Percentiles rank a stretch among this genome's conserved stretches.
Conservation (phyloP, 2,797 vertebrate species). For the Pantherophis alleghaniensis region DNA sequence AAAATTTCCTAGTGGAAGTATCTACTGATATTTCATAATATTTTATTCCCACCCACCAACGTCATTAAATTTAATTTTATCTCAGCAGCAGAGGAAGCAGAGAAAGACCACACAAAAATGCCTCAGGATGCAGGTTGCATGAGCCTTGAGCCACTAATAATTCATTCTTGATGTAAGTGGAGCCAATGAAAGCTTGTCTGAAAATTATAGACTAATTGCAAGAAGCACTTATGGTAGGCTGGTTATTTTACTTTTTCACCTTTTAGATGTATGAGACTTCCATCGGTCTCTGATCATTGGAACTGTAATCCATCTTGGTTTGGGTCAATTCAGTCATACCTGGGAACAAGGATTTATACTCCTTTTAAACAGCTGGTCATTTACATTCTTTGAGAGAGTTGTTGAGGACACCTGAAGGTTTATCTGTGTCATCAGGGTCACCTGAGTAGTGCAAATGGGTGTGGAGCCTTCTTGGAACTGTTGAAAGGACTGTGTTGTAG, state of each 20-base stretch:
- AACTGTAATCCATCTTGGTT: neutral
- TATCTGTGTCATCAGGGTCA: neutral
- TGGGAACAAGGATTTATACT: neutral
- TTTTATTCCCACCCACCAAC: neutral
- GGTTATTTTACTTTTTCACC: neutral
- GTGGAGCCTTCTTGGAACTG: too few species aligned
- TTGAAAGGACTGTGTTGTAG: too few species aligned
- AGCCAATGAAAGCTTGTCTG: neutral
- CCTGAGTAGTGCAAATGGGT: too few species aligned
- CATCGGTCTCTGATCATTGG: neutral
- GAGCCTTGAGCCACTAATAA: neutral
- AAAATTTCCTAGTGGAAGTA: neutral
- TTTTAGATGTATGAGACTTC: neutral
- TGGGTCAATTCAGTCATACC: neutral
- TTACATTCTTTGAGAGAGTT: neutral
- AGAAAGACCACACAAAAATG: neutral
- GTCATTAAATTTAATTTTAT: neutral
- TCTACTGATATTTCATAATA: neutral
- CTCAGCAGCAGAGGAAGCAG: neutral
- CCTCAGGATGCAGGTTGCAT: neutral
- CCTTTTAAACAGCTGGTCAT: neutral
- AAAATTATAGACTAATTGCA: neutral
- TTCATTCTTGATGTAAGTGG: neutral
- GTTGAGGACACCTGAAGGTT: neutral
- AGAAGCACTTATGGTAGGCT: neutral